Conservation (phyloP, 1,140 invertebrate species). For the Apis mellifera region Amel_HAv3.1 CM009946.2:2214001-2214500, state of each 20-base stretch:
- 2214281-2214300: conserved; percentile 60
- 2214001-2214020: no score
- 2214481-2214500: conserved; percentile 50
- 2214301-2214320: conserved; percentile 69
- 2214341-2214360: conserved; percentile 70
- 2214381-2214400: conserved; percentile 47
- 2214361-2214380: conserved; percentile 67
- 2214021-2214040: no score
- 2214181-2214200: no score
- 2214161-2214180: neutral
- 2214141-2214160: neutral
- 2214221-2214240: conserved; percentile 13
- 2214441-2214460: neutral
- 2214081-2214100: conserved; percentile 21
- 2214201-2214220: neutral
- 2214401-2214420: conserved; percentile 10
- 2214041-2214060: no score
- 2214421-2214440: conserved; percentile 54
- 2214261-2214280: conserved; percentile 70
- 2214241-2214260: conserved; percentile 60
- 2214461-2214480: conserved; percentile 53
- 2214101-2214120: conserved; percentile 1
- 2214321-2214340: conserved; percentile 73
- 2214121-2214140: conserved; percentile 35
- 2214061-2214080: no score